These are phyloP conservation scores for Cebus imitator DNA, from an alignment of 2,113 vertebrate genomes.

Conservation along the genomic window DNA sequence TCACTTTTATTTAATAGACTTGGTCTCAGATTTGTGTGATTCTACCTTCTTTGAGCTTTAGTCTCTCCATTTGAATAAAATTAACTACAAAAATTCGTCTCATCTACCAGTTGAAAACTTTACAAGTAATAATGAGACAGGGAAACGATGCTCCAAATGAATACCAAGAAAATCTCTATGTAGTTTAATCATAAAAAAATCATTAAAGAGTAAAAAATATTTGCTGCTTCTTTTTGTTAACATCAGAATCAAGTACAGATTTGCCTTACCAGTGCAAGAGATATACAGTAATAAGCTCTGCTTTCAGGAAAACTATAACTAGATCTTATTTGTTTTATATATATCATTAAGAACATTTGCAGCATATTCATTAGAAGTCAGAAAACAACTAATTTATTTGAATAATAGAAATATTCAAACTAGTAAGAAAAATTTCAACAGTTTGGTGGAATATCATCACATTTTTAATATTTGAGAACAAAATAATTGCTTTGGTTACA, in stretches of 20 bases:
- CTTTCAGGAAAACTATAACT: neutral
- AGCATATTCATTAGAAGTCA: neutral
- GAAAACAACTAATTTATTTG: neutral
- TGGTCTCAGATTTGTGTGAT: neutral
- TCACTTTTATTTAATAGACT: neutral
- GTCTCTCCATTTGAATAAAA: neutral
- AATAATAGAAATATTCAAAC: constrained; percentile 20
- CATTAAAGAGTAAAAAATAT: neutral
- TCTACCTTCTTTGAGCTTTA: neutral
- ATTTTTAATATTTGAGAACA: neutral
- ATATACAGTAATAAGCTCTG: neutral
- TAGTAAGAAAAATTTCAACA: neutral
- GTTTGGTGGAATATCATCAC: neutral
- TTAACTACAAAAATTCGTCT: neutral
- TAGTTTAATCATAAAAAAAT: neutral
- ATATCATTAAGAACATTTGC: neutral
- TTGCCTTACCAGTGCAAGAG: neutral
- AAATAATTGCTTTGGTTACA: neutral
- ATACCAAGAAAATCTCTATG: neutral
- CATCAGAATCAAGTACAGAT: neutral
- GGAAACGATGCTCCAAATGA: neutral
- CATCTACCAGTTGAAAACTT: neutral
- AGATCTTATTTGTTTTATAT: neutral
- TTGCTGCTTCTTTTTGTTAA: neutral
- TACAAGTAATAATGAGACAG: neutral